A percentile compares a stretch with the other conserved stretches of the same genome.
These are phyloP conservation scores for Rostratula benghalensis DNA, from an alignment of 2,113 vertebrate species.

Conservation along the genomic window DNA sequence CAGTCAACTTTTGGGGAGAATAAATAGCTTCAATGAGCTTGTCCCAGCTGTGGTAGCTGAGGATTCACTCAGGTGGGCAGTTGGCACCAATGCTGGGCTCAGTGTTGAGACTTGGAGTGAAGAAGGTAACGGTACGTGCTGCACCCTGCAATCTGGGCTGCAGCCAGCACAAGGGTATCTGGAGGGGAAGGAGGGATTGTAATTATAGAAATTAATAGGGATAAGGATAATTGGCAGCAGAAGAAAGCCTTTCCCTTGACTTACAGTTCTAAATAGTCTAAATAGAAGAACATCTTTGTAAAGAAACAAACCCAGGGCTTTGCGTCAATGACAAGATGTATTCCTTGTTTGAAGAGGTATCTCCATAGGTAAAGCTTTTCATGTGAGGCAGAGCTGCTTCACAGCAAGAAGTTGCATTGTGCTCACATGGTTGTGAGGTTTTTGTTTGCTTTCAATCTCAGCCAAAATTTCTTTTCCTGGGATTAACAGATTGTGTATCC, in stretches of 20 bases:
- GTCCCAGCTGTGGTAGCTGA: neutral
- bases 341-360: neutral
- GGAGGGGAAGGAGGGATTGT: neutral
- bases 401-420: neutral
- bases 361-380: neutral
- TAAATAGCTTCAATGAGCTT: neutral
- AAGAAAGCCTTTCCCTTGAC: neutral
- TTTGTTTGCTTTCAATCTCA: neutral
- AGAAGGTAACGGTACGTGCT: neutral
- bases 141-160: neutral
- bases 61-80: neutral
- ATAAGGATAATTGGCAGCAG: neutral
- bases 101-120: neutral
- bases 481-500: fast-evolving
- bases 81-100: neutral
- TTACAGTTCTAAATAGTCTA: neutral
- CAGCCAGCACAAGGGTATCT: neutral
- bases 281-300: neutral
- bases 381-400: neutral
- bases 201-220: neutral
- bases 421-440: neutral
- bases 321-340: neutral
- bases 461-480: neutral
- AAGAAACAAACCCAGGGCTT: neutral
- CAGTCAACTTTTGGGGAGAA: neutral